Base-by-base conservation (phyloP, 2,113 vertebrate species). In the Nothoprocta perdicaria region DNA sequence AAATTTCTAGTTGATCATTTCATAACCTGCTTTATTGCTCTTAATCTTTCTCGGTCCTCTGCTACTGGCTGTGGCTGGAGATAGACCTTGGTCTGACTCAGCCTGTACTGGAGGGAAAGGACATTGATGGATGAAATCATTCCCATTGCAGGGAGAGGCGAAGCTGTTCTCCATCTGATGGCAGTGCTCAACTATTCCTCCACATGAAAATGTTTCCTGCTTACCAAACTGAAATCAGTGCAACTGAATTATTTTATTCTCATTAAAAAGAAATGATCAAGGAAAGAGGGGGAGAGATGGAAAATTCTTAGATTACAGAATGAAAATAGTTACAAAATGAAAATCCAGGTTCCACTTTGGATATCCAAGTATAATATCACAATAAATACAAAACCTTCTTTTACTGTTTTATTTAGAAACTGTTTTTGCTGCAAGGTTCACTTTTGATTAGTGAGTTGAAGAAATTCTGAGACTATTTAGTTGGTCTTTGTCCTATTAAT, bases 91-190 rank as follows among this genome's bases (percentile, higher is more conserved):
- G 0, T 21, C 61, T 87, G 72, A 71, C 38, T 78, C 67, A 79
- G 6, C 5, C 22, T 1, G 0, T 10, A 3, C 5, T 58, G 14
- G 29, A 0, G 10, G 48, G 3, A 2, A 86, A 60, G 21, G 35
- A 95, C 81, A 84, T 41, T 0, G 2, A 48, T 31, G 46, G 38
- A 40, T 2, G 2, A 84, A 84, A 23, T 66, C 13, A 33, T 45
- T 86, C 14, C 8, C 6, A 2, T 79, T 66, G 60, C 61, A 57
- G 53, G 81, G 33, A 76, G n/a, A 23, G 35, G 62, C 14, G 74
- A 90, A 72, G 16, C n/a, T 58, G 22, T 63, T 84, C 63, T 76
- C 12, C 14, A 33, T 23, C 46, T 77, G n/a, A 10, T 62, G 29
- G 48, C 2, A 8, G 77, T 90, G 93, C 63, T 57, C 45, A 77